phyloP scores from a whole-genome alignment of 2,888 invertebrate genomes.

The Branchellion lobata region DNA sequence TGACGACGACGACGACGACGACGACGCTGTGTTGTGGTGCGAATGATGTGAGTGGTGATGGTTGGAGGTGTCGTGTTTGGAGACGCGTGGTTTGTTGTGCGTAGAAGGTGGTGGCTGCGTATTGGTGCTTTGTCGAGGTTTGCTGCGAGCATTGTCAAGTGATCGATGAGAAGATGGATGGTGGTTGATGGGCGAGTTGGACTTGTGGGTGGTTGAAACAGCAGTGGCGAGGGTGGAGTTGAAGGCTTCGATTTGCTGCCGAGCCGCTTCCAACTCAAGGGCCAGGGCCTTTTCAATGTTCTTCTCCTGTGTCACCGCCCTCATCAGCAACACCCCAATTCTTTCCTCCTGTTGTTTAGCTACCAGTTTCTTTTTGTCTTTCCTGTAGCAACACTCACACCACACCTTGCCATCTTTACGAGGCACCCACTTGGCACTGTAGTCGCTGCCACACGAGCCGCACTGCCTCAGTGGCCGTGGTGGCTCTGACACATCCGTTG shows the following conservation, averaged over 20 bases:
- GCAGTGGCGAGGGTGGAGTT: conserved; percentile 8
- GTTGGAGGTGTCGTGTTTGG: no score
- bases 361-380: conserved; percentile 13
- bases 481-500: not conserved
- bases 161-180: not conserved
- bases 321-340: conserved; percentile 5
- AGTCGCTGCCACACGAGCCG: conserved; percentile 23
- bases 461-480: not conserved
- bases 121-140: no score
- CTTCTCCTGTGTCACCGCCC: conserved; percentile 24
- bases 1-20: not conserved
- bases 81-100: not conserved
- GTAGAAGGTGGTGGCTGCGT: not conserved
- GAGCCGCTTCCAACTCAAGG: conserved; percentile 14
- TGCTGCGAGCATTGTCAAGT: not conserved
- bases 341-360: conserved; percentile 31
- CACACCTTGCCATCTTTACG: not conserved
- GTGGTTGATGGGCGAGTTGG: not conserved
- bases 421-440: conserved; percentile 24
- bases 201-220: not conserved
- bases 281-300: conserved; percentile 33
- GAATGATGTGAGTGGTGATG: no score
- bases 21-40: not conserved
- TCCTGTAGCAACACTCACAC: conserved; percentile 30
- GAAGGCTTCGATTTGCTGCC: conserved; percentile 36